Percentiles rank a stretch among this genome's conserved stretches.
Conservation (phyloP, 2,888 invertebrate species). For the Pristionchus entomophagus region DNA sequence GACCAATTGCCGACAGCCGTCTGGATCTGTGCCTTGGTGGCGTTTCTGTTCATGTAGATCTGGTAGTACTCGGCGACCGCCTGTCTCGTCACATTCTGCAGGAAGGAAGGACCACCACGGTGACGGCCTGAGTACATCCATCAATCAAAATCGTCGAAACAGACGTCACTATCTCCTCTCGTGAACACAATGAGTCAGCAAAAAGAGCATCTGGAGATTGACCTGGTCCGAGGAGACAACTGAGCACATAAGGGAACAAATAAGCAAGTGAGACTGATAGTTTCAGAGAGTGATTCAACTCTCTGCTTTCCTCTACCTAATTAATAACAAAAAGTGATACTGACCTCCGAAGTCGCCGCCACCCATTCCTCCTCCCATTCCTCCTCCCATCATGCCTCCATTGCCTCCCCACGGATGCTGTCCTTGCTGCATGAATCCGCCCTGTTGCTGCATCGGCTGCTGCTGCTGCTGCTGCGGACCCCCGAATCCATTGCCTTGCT, state of each 20-base stretch:
- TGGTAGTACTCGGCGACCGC: conserved; percentile 2
- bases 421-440: neutral
- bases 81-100: conserved; percentile 25
- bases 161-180: neutral
- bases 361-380: neutral
- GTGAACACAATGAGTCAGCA: neutral
- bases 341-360: too few relatives aligned
- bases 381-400: conserved; percentile 9
- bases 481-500: neutral
- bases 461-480: neutral
- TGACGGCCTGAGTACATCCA: neutral
- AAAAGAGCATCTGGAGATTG: conserved; percentile 18
- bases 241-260: too few relatives aligned
- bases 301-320: too few relatives aligned
- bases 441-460: neutral
- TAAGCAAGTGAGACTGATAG: too few relatives aligned
- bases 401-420: neutral
- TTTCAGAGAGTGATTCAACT: too few relatives aligned
- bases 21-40: conserved; percentile 1
- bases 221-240: too few relatives aligned
- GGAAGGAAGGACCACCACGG: neutral
- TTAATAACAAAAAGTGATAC: too few relatives aligned
- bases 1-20: conserved; percentile 10
- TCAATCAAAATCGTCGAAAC: neutral
- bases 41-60: neutral